phyloP scores from a whole-genome alignment of 2,888 invertebrate species.

The Lithophane semibrunnea region DNA sequence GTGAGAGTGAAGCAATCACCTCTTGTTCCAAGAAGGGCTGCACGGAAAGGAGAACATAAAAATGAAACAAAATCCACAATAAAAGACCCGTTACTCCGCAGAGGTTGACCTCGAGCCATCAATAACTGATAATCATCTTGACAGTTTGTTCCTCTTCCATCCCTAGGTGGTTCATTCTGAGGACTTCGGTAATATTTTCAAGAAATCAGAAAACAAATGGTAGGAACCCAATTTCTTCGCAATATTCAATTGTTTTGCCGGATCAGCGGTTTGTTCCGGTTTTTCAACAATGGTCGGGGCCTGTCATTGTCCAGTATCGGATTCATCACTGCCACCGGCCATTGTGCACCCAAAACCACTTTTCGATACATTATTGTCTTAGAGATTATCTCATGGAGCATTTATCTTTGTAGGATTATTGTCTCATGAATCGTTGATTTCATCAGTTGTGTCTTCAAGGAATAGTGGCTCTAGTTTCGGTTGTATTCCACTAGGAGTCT shows the following conservation, averaged over 20 bases:
- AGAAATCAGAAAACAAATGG: conserved; percentile 34
- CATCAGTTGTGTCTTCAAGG: conserved; percentile 22
- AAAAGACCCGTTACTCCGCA: conserved; percentile 51
- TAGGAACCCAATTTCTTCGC: conserved; percentile 40
- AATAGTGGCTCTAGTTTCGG: neutral
- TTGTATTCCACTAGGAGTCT: conserved; percentile 24
- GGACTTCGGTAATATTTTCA: conserved; percentile 13
- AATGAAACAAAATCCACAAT: conserved; percentile 32
- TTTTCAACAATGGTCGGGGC: conserved; percentile 57
- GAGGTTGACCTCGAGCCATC: conserved; percentile 55
- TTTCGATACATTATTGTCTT: conserved; percentile 56
- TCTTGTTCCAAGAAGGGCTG: conserved; percentile 42
- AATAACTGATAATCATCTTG: conserved; percentile 59
- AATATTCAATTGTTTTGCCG: conserved; percentile 45
- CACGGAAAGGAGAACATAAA: conserved; percentile 19
- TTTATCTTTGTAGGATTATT: conserved; percentile 41
- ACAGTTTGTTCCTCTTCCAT: conserved; percentile 25
- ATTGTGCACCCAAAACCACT: conserved; percentile 62
- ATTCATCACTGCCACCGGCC: conserved; percentile 53
- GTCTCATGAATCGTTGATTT: conserved; percentile 32
- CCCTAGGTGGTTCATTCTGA: conserved; percentile 12
- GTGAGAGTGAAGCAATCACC: conserved; percentile 20
- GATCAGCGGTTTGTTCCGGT: conserved; percentile 55
- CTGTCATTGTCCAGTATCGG: conserved; percentile 62
- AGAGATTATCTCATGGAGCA: conserved; percentile 49